Conservation (phyloP, 1,140 invertebrate species). For the Oncopodura yosiiana region DNA sequence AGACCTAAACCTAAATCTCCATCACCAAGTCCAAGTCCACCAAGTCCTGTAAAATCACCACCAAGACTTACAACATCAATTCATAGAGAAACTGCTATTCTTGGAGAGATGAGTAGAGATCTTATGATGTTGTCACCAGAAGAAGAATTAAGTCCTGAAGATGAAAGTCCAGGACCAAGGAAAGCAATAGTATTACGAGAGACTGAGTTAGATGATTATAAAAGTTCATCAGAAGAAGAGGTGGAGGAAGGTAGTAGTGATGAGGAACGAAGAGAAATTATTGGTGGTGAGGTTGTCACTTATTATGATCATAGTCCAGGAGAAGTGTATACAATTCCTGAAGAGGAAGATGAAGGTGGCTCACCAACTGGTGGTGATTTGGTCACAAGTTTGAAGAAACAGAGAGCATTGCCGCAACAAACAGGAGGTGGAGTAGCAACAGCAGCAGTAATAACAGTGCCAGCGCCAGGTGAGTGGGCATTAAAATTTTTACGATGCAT, state of each 20-base stretch:
- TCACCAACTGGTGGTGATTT: conserved; percentile 44
- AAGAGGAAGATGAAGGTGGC: conserved; percentile 47
- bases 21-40: background rate
- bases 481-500: too few relatives aligned
- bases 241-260: conserved; percentile 28
- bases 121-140: too few relatives aligned
- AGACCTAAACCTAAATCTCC: background rate
- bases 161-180: conserved; percentile 22
- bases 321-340: conserved; percentile 48
- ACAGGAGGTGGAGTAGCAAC: background rate
- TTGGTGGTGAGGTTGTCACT: conserved; percentile 12
- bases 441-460: background rate
- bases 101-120: too few relatives aligned
- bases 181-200: conserved; percentile 33
- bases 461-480: background rate
- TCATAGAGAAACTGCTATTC: too few relatives aligned
- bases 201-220: conserved; percentile 32
- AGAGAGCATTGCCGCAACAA: background rate
- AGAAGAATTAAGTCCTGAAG: conserved; percentile 26
- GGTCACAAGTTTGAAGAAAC: conserved; percentile 43
- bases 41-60: too few relatives aligned
- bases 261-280: conserved; percentile 20
- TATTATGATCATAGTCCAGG: conserved; percentile 46
- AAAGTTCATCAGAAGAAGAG: conserved; percentile 33
- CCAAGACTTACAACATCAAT: too few relatives aligned